Evolutionary conservation across 2,888 invertebrate genomes (phyloP).

Genomic region (Drosophila subquinaria): DNA sequence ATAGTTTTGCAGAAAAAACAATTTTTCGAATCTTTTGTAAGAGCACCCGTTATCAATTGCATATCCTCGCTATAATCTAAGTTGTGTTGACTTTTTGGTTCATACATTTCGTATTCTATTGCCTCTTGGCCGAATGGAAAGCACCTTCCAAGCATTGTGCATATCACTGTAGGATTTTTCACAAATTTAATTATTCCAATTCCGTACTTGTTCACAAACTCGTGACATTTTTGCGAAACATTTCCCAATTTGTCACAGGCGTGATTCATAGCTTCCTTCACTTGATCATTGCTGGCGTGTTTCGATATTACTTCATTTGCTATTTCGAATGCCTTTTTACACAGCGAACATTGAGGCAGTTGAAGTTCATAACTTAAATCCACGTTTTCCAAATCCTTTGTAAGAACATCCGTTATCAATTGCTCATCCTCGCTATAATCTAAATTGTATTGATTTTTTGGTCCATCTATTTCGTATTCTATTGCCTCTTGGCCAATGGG

Average conservation of each 20-base stretch:
- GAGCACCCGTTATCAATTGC: not conserved
- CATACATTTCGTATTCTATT: not conserved
- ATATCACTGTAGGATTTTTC: constrained; percentile 18
- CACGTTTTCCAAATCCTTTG: not conserved
- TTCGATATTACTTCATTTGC: constrained; percentile 16
- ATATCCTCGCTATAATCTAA: not conserved
- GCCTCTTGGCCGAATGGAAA: constrained; percentile 1
- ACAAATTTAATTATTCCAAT: constrained; percentile 21
- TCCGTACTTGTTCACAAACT: constrained; percentile 16
- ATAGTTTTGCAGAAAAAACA: constrained; percentile 17
- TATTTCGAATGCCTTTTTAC: constrained; percentile 18
- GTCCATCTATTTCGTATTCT: not conserved
- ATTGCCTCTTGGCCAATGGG: constrained; percentile 1
- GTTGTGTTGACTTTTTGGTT: not conserved
- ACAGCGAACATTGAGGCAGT: constrained; percentile 18
- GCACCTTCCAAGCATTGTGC: constrained; percentile 32
- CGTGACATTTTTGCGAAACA: constrained; percentile 20
- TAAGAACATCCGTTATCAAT: not conserved
- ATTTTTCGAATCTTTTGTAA: not conserved
- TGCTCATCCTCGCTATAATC: not conserved
- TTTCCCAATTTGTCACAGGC: constrained; percentile 28
- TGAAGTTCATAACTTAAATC: too few relatives aligned
- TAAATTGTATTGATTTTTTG: too few relatives aligned
- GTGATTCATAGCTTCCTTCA: constrained; percentile 16
- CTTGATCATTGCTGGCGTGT: constrained; percentile 10